Evolutionary conservation across 2,113 vertebrate species (phyloP).

Genomic region (Mesocricetus auratus): DNA sequence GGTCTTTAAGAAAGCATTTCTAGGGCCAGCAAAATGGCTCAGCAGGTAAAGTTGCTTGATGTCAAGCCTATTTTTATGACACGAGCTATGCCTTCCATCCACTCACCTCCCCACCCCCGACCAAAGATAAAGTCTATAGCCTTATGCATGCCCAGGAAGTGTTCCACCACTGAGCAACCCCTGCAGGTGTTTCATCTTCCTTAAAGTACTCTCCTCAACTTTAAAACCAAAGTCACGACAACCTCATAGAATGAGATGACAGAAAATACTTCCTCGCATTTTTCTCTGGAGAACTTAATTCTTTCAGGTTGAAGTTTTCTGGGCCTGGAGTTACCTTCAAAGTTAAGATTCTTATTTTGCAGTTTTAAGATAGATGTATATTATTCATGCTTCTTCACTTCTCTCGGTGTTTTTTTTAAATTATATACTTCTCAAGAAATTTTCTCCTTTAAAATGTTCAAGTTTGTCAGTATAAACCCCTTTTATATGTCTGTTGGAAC

Average conservation of each 20-base stretch:
- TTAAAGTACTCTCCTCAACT: background rate
- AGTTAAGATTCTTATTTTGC: background rate
- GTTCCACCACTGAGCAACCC: background rate
- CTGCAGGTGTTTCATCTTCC: background rate
- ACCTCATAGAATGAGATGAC: background rate
- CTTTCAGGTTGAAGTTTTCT: background rate
- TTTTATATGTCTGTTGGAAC: background rate
- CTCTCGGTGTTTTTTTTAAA: background rate
- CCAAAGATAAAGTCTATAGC: background rate
- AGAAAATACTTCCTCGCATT: background rate
- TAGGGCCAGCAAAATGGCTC: background rate
- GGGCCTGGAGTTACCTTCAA: background rate
- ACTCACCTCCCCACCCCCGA: background rate
- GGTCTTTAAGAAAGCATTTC: background rate
- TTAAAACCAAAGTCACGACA: background rate
- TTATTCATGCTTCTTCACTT: background rate
- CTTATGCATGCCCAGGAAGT: background rate
- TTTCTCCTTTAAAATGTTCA: slow-evolving; percentile 28
- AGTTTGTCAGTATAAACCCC: background rate
- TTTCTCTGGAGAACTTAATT: background rate
- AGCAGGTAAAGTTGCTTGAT: background rate
- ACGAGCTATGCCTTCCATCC: background rate
- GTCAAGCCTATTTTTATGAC: background rate
- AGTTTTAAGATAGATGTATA: background rate
- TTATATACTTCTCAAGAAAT: background rate